Base-by-base conservation (phyloP, 2,113 vertebrate genomes). In the Tenrec ecaudatus region DNA sequence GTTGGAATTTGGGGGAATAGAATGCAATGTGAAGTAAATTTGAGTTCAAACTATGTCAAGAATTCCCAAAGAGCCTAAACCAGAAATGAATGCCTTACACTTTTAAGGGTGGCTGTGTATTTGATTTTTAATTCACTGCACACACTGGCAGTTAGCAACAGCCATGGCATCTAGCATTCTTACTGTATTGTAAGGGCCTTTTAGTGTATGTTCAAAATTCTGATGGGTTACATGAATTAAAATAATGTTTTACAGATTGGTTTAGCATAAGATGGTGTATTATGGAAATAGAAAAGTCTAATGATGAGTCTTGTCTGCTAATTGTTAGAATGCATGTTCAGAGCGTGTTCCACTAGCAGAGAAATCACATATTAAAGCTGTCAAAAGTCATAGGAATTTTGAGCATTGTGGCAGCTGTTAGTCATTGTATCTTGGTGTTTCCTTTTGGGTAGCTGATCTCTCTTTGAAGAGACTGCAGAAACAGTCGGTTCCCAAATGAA, bases 321-420 rank as follows among this genome's bases (percentile, higher is more conserved):
- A 58, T 94, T 75, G 93, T 96, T 94, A 90, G 31, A 87, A 69
- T 86, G n/a, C 20, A 1, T 92, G 71, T 94, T 97, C 91, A 89
- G 43, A 94, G 89, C 95, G 80, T 98, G 66, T 89, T 73, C 90
- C 33, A 81, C 36, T 94, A 69, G 89, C 68, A 97, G 82, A 91
- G 90, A 94, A 97, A 93, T 98, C 98, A 97, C 88, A 92, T 98
- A 98, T 98, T 94, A 92, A 43, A 87, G 90, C 80, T 89, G 95
- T 96, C 92, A 77, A 88, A 88, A 94, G 96, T 96, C 88, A 62
- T 96, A 96, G 95, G 97, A 97, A 98, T 98, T 97, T 96, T 93
- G 96, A 97, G 90, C 97, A 97, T 97, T 98, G 40, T 96, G 96
- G 98, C 98, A 98, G 98, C 98, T 98, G 98, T 97, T 98, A 90